Evolutionary conservation across 2,797 vertebrate species (phyloP).

Genomic region (Selene dorsalis): DNA sequence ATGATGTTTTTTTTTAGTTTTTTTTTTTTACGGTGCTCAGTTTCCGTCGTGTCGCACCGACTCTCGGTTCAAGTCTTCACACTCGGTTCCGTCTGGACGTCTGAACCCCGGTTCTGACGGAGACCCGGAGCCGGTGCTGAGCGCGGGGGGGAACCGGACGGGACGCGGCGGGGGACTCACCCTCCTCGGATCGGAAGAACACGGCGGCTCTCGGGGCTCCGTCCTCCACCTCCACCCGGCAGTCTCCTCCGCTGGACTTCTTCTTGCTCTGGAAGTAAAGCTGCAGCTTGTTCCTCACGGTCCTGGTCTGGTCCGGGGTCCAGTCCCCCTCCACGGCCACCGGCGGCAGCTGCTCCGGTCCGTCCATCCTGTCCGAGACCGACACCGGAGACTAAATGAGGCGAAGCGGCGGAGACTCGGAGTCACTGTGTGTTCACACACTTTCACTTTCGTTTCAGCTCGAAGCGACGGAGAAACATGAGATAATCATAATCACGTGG

Average conservation of each 20-base stretch:
- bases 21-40: too few species aligned
- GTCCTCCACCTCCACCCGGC: constrained; percentile 63
- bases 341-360: background rate
- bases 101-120: too few species aligned
- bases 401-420: too few species aligned
- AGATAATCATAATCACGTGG: too few species aligned
- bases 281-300: constrained; percentile 74
- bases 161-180: constrained; percentile 60
- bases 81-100: too few species aligned
- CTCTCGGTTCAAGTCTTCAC: too few species aligned
- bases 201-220: constrained; percentile 56
- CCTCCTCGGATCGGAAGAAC: constrained; percentile 62
- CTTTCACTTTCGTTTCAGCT: constrained; percentile 65
- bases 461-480: background rate
- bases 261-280: constrained; percentile 81
- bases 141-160: too few species aligned
- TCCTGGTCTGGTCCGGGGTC: constrained; percentile 35
- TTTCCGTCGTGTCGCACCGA: too few species aligned
- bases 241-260: constrained; percentile 81
- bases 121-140: too few species aligned
- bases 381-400: background rate
- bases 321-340: constrained; percentile 75
- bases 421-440: background rate
- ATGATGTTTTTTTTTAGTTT: too few species aligned
- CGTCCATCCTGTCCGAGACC: constrained; percentile 7